These are phyloP conservation scores for Drosophila nannoptera DNA, from an alignment of 1,140 invertebrate genomes.

Conservation along the genomic window DNA sequence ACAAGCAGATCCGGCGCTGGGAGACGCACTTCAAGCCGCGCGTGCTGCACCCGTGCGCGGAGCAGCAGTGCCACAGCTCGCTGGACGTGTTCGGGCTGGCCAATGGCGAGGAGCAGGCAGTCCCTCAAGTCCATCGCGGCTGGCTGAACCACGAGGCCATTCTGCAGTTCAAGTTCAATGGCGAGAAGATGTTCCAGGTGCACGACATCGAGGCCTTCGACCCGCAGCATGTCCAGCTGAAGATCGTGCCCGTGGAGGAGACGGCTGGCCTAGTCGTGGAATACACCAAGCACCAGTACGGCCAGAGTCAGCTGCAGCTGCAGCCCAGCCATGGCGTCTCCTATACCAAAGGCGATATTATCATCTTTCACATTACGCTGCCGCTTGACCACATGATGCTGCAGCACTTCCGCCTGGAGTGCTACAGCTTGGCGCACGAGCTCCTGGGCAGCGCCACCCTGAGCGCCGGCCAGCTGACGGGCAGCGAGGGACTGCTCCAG, in stretches of 20 bases:
- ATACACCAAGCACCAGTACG: constrained; percentile 67
- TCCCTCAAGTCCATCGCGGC: constrained; percentile 84
- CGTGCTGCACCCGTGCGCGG: constrained; percentile 35
- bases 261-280: constrained; percentile 68
- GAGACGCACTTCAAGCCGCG: constrained; percentile 86
- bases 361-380: constrained; percentile 81
- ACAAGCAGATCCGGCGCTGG: constrained; percentile 84
- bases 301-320: constrained; percentile 56
- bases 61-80: constrained; percentile 47
- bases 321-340: constrained; percentile 61
- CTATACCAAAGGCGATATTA: constrained; percentile 65
- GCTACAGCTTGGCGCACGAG: constrained; percentile 50
- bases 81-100: constrained; percentile 80
- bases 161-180: constrained; percentile 87
- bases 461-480: constrained; percentile 52
- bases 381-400: constrained; percentile 67
- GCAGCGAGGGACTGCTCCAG: constrained; percentile 87
- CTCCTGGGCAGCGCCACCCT: constrained; percentile 92
- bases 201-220: constrained; percentile 75
- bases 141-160: constrained; percentile 90
- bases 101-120: constrained; percentile 6
- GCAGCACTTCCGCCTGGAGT: constrained; percentile 58
- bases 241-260: constrained; percentile 61
- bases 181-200: constrained; percentile 79
- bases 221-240: constrained; percentile 69